Evolutionary conservation across 2,888 invertebrate species (phyloP), one percentile per base, ranked within the genome.

Genomic region (Odontomyia ornata): DNA sequence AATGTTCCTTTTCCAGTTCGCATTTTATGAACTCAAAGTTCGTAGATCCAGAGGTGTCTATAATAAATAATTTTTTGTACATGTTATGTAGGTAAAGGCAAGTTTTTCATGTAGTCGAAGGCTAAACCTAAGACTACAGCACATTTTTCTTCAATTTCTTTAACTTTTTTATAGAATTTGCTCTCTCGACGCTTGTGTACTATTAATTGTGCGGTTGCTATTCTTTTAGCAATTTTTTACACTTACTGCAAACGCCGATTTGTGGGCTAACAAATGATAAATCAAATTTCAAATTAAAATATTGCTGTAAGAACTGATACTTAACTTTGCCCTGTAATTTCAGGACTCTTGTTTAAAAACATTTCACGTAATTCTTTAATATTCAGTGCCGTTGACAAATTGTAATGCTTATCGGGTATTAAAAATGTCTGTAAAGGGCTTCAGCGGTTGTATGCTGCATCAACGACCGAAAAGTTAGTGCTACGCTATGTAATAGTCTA

Each of bases 401-500:
- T 9, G 5, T 36, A 9, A 5, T 36, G 3, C 36, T 9, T 36
- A 36, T 5, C 9, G 36, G n/a, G n/a, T n/a, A n/a, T n/a, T n/a
- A n/a, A n/a, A n/a, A n/a, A n/a, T n/a, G n/a, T n/a, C n/a, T n/a
- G n/a, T n/a, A n/a, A n/a, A n/a, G n/a, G n/a, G n/a, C n/a, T n/a
- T n/a, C n/a, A n/a, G n/a, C n/a, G n/a, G n/a, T n/a, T n/a, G n/a
- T n/a, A n/a, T n/a, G n/a, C n/a, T n/a, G n/a, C n/a, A n/a, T n/a
- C n/a, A n/a, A n/a, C n/a, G n/a, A n/a, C n/a, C n/a, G n/a, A n/a
- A n/a, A n/a, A n/a, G n/a, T n/a, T n/a, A n/a, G n/a, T n/a, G n/a
- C n/a, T n/a, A n/a, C n/a, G n/a, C n/a, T n/a, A n/a, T 80, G 78
- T 87, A 85, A 77, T 85, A 86, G 79, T 89, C 89, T 72, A 89